Base-by-base conservation (phyloP, 2,888 invertebrate genomes). In the Idaea dimidiata region DNA sequence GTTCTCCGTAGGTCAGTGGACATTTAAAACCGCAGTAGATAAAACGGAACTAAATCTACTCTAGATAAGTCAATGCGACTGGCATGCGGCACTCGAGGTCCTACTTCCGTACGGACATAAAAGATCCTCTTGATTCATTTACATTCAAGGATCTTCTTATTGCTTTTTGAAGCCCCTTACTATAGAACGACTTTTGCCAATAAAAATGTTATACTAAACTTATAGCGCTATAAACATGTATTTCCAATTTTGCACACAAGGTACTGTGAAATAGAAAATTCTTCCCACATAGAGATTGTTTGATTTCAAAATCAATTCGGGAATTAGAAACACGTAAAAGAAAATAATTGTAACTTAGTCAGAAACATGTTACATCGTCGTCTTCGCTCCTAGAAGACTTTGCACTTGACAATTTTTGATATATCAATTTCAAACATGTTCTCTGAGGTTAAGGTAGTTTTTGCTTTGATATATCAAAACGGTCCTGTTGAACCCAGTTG, bases 11-110 rank as follows among this genome's bases (percentile, higher is more conserved):
- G 80, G 78, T 78, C 79, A 79, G 71, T 73, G 76, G 72, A 69
- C 77, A 73, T 78, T n/a, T n/a, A n/a, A 79, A 79, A 72, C 67
- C 65, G 67, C 63, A 66, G n/a, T n/a, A 71, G 72, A 74, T 75
- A 78, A 77, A 76, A 80, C 59, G 67, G 73, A 66, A 71, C 74
- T 74, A 75, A 76, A 73, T 76, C 56, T 57, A 54, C 63, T 54
- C 78, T 74, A 72, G 75, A 81, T 81, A 81, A 77, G 70, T 77
- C 69, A 69, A 70, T 68, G 63, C 70, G 67, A 62, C 67, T 70
- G 59, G 62, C 65, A 67, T 61, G 59, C 65, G 61, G 59, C 59
- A 55, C 55, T 10, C 14, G 14, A 14, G 31, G 60, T 58, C 64
- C 62, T 60, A 60, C 64, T 64, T 63, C 61, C 59, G 65, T 24